These are phyloP conservation scores for Clamator glandarius DNA, from an alignment of 2,797 vertebrate genomes.

Conservation along the genomic window DNA sequence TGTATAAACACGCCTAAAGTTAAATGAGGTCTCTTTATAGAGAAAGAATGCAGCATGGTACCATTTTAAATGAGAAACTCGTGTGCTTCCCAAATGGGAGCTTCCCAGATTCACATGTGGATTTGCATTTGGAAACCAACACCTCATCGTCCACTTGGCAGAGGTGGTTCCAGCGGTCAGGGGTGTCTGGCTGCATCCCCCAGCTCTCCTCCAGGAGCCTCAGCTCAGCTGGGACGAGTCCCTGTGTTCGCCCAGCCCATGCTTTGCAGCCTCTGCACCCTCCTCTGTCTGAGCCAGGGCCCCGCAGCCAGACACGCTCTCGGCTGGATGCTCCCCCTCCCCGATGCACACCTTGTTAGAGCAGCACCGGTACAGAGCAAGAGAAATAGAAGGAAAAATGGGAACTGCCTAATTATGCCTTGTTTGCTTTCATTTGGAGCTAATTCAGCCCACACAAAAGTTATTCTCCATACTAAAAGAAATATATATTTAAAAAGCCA, in stretches of 20 bases:
- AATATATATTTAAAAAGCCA: neutral
- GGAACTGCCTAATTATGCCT: constrained; percentile 61
- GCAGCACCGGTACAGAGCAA: neutral
- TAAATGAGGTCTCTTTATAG: constrained; percentile 46
- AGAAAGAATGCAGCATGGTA: constrained; percentile 29
- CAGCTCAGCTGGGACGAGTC: neutral
- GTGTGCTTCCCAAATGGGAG: constrained; percentile 14
- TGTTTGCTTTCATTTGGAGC: constrained; percentile 75
- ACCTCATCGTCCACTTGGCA: neutral
- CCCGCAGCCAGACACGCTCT: neutral
- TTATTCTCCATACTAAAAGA: constrained; percentile 39
- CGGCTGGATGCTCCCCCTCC: neutral
- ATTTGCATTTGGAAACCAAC: neutral
- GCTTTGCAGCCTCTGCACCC: neutral
- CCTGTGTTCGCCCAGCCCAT: accelerated
- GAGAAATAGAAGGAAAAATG: neutral
- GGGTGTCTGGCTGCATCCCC: accelerated
- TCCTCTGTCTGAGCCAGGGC: accelerated
- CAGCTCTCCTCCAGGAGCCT: neutral
- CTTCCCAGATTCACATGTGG: neutral
- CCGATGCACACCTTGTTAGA: neutral
- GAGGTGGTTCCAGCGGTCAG: neutral
- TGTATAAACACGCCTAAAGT: constrained; percentile 62
- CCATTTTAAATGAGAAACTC: constrained; percentile 55
- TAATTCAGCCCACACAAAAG: constrained; percentile 67